Base-by-base conservation (phyloP, 92 coral and sea anemone species). In the Phymanthus crucifer region DNA sequence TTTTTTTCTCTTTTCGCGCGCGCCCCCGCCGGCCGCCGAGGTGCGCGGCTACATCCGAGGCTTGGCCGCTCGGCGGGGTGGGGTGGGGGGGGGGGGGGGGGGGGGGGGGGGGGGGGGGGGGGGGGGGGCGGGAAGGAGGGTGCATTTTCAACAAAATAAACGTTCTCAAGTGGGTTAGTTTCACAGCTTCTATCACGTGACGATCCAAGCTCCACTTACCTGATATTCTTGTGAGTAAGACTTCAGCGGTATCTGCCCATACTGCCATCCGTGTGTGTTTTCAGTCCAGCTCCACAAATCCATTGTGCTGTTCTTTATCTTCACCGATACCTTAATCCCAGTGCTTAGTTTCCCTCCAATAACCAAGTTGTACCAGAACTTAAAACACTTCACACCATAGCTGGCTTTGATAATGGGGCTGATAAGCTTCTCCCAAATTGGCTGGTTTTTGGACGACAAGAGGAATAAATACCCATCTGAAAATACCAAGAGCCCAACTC, bases 311-410 rank as follows among this genome's bases (percentile, higher is more conserved):
- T 6, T 54, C 27, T 54, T 54, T 6, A 21, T 24, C 27, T 24
- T 21, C 27, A 54, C 27, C 64, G 64, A 54, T 14, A 54, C 64
- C n/a, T 54, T 54, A 1, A 54, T 11, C n/a, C 64, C 64, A 14
- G 64, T 54, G 27, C 64, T 54, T 54, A 54, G 6, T 21, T n/a
- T 54, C 64, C 64, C 64, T 21, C 64, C 64, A 4, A 54, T 21
- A 21, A 21, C 74, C 9, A 82, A 70, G 50, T 64, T 71, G 72
- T 82, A 76, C 90, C 90, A 82, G 70, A 86, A 86, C 72, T 76
- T 84, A 24, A 86, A 31, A 40, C 90, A 86, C 4, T 67, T 57
- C 66, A 79, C 71, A 8, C 66, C 74, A 3, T 71, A 81, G 18
- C 57, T 32, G 8, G 71, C 45, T 32, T 21, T 33, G 37, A 86